phyloP scores from a whole-genome alignment of 2,888 invertebrate species.

The Dermolepida albohirtum region DNA sequence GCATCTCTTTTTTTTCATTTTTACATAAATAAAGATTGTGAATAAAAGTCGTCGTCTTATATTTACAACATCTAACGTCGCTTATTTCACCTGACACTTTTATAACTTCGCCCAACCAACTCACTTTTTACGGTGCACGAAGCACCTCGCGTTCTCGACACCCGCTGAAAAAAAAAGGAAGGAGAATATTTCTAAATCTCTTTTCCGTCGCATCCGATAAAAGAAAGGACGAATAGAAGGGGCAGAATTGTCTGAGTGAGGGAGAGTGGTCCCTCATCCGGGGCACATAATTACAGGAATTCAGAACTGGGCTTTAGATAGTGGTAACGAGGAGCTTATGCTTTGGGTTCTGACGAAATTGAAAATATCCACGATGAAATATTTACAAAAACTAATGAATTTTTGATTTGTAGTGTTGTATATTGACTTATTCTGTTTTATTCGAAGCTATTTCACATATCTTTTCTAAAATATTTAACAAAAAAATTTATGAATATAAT shows the following conservation, averaged over 20 bases:
- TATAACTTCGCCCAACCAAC: constrained; percentile 9
- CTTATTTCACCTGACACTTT: constrained; percentile 29
- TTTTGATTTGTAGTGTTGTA: no score
- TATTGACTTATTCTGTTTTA: no score
- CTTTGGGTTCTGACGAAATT: no score
- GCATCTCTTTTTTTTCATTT: not conserved
- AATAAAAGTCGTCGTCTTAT: constrained; percentile 12
- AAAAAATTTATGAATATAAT: no score
- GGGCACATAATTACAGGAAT: constrained; percentile 8
- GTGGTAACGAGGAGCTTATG: no score
- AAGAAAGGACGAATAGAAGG: not conserved
- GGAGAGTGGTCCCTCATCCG: not conserved
- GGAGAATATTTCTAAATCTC: constrained; percentile 12
- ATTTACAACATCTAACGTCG: constrained; percentile 22
- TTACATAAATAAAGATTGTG: constrained; percentile 10
- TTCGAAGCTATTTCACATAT: no score
- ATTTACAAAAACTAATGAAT: no score
- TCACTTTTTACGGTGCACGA: not conserved
- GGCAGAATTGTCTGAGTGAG: constrained; percentile 1
- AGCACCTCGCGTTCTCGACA: constrained; percentile 1
- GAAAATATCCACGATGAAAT: no score
- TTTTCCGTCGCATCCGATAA: constrained; percentile 19
- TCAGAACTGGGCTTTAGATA: no score
- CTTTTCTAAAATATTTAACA: no score
- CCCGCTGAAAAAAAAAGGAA: constrained; percentile 4